Conservation (phyloP, 2,113 vertebrate genomes). For the Silurus glanis region DNA sequence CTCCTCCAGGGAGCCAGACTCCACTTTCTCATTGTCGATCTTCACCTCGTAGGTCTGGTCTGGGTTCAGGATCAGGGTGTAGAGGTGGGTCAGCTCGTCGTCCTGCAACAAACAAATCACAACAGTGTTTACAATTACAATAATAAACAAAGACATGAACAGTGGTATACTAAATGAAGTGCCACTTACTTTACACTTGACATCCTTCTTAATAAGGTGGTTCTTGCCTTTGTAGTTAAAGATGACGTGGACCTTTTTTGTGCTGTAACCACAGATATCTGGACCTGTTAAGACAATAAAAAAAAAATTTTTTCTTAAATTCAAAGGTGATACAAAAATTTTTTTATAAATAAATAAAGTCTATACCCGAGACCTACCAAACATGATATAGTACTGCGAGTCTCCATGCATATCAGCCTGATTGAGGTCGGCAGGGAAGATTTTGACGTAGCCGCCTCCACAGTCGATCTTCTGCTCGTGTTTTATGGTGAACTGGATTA, state of each 20-base stretch:
- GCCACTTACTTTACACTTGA: constrained; percentile 83
- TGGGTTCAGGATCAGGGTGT: constrained; percentile 81
- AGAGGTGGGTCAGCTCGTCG: constrained; percentile 81
- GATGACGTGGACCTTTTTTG: constrained; percentile 88
- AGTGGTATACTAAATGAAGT: background rate
- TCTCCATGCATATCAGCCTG: constrained; percentile 78
- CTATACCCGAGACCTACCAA: constrained; percentile 70
- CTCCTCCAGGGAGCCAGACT: constrained; percentile 79
- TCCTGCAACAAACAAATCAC: constrained; percentile 63
- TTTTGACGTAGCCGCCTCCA: constrained; percentile 84
- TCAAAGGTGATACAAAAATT: background rate
- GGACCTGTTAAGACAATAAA: constrained; percentile 71
- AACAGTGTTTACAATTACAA: background rate
- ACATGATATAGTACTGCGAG: constrained; percentile 83
- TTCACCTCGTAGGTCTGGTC: constrained; percentile 82
- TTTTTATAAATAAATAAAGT: background rate
- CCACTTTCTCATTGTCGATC: constrained; percentile 77
- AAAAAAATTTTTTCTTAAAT: background rate
- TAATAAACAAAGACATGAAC: background rate
- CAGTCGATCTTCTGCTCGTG: constrained; percentile 89
- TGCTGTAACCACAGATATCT: constrained; percentile 88
- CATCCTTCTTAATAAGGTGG: constrained; percentile 81
- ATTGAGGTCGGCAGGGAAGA: constrained; percentile 78
- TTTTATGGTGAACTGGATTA: constrained; percentile 85
- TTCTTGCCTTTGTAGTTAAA: constrained; percentile 87